phyloP scores from a whole-genome alignment of 2,797 vertebrate species.

The Helarctos malayanus region DNA sequence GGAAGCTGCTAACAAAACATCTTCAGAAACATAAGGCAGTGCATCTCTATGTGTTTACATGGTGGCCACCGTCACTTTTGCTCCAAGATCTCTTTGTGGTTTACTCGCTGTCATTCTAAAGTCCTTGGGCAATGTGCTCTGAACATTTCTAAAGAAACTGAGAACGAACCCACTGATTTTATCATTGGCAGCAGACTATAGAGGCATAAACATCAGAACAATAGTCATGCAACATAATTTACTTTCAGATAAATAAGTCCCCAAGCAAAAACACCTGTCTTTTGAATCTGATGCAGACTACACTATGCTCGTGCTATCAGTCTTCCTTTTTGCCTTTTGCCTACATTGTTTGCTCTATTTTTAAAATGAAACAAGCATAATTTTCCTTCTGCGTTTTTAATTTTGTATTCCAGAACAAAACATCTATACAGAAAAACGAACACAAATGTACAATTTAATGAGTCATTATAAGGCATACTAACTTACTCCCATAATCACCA shows the following conservation, averaged over 20 bases:
- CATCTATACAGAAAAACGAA: not conserved
- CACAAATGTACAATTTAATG: not conserved
- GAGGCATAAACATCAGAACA: not conserved
- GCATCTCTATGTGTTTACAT: not conserved
- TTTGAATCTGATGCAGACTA: not conserved
- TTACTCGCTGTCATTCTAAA: slow-evolving; percentile 61
- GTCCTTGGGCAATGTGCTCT: slow-evolving; percentile 63
- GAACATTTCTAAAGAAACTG: slow-evolving; percentile 57
- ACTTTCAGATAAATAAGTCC: not conserved
- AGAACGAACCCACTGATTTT: slow-evolving; percentile 58
- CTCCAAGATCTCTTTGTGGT: slow-evolving; percentile 60
- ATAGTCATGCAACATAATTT: not conserved
- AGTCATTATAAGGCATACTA: not conserved
- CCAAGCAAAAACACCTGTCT: not conserved
- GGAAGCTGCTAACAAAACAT: slow-evolving; percentile 16
- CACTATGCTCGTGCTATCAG: not conserved
- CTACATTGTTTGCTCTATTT: not conserved
- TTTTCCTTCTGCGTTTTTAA: slow-evolving; percentile 4
- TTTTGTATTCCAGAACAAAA: not conserved
- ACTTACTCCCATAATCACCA: not conserved
- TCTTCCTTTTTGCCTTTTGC: not conserved
- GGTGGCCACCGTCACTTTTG: not conserved
- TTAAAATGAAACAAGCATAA: slow-evolving; percentile 34
- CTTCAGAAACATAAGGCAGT: slow-evolving; percentile 3
- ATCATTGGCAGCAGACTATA: not conserved